Percentiles rank a stretch among this genome's conserved stretches.
Conservation (phyloP, 1,140 invertebrate genomes). For the Euwallacea similis region DNA sequence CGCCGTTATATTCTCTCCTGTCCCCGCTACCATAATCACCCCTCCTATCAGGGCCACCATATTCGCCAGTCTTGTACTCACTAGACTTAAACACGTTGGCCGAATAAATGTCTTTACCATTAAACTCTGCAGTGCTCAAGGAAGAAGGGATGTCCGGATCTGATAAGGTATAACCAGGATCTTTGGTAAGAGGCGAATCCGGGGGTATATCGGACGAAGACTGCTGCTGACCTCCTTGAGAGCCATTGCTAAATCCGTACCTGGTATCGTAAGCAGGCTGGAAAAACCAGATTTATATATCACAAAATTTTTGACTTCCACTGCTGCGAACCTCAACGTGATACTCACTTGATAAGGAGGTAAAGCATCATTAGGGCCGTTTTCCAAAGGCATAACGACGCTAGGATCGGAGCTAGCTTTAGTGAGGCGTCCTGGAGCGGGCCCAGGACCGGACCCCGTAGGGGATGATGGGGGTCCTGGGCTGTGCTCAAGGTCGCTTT, state of each 20-base stretch:
- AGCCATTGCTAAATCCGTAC: constrained; percentile 49
- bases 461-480: constrained; percentile 67
- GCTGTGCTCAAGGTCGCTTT: constrained; percentile 89
- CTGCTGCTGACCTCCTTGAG: constrained; percentile 37
- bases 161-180: constrained; percentile 42
- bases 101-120: constrained; percentile 38
- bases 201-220: constrained; percentile 26
- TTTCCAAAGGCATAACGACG: constrained; percentile 69
- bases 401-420: constrained; percentile 89
- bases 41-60: constrained; percentile 17
- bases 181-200: constrained; percentile 43
- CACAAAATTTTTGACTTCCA: not conserved
- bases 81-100: constrained; percentile 38
- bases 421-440: constrained; percentile 60
- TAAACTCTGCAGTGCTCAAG: constrained; percentile 39
- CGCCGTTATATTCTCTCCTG: constrained; percentile 42
- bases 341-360: constrained; percentile 77
- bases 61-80: constrained; percentile 36
- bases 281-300: constrained; percentile 24
- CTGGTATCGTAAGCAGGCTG: constrained; percentile 52
- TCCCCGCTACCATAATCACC: constrained; percentile 31
- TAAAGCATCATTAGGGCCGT: constrained; percentile 63
- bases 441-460: constrained; percentile 53
- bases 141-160: constrained; percentile 45
- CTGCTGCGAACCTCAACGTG: not conserved